phyloP scores from a whole-genome alignment of 2,888 invertebrate genomes.

The Epinotia ramella region DNA sequence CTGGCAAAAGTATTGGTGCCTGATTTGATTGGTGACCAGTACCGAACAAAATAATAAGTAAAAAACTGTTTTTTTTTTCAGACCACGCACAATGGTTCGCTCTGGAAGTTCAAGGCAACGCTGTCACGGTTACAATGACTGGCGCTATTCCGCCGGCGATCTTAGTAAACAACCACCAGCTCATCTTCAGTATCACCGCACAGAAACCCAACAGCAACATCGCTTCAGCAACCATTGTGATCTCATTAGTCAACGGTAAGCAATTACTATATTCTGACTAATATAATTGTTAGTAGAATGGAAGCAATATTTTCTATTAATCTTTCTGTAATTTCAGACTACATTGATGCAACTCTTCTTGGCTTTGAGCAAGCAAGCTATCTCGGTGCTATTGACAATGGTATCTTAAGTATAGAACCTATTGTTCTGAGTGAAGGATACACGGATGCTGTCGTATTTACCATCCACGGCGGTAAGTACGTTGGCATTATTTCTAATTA shows the following conservation, averaged over 20 bases:
- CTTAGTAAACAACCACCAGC: slow-evolving; percentile 47
- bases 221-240: slow-evolving; percentile 45
- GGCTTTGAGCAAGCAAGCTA: slow-evolving; percentile 51
- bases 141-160: slow-evolving; percentile 43
- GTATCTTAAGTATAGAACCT: slow-evolving; percentile 36
- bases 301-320: slow-evolving; percentile 35
- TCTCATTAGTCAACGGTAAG: slow-evolving; percentile 30
- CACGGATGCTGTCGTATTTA: slow-evolving; percentile 41
- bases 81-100: slow-evolving; percentile 6
- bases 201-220: slow-evolving; percentile 42
- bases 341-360: slow-evolving; percentile 41
- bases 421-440: slow-evolving; percentile 49
- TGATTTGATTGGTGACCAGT: no score
- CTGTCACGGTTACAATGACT: slow-evolving; percentile 39
- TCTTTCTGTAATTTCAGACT: slow-evolving; percentile 48
- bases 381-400: slow-evolving; percentile 47
- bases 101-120: slow-evolving; percentile 39
- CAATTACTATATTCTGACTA: no score
- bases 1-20: background rate
- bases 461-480: slow-evolving; percentile 47
- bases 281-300: no score
- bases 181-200: slow-evolving; percentile 50
- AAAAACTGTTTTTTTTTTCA: slow-evolving; percentile 38
- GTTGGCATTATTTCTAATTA: background rate
- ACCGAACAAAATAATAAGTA: no score